Evolutionary conservation across 2,888 invertebrate species (phyloP), one percentile per base, ranked within the genome.

Genomic region (Schizaphis graminum): DNA sequence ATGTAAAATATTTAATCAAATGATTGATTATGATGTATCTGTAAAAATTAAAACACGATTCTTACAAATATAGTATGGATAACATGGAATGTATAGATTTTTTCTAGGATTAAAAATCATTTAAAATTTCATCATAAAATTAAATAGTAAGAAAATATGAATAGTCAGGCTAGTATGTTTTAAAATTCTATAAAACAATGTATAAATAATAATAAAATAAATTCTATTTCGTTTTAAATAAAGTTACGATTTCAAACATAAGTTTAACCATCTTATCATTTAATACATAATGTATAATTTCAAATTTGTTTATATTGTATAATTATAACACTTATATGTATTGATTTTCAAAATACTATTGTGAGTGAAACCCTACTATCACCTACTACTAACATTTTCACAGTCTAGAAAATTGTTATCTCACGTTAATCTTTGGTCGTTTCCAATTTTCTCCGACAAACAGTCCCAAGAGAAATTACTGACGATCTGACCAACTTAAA

Each of bases 381-480:
- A 41, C 61, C 49, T 61, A 87, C 47, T 8, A 41, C 49, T 61
- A 87, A 35, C 16, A 41, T 91, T 94, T 56, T 91, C 91, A 91
- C 61, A 86, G 61, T 67, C 61, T 16, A 41, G 41, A 61, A 85
- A 91, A 91, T 94, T 85, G 89, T 93, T 93, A 93, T 93, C 93
- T 94, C 93, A 86, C 93, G 93, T 94, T 94, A 91, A 94, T 94
- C 93, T 94, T 91, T 86, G 90, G 49, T 84, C 90, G 86, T 94
- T 94, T 94, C 93, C 93, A 90, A 94, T 94, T 94, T 90, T 57
- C 93, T 85, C 86, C 44, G 57, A 89, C 93, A 94, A 90, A 90
- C 84, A 90, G 93, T 94, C 93, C 93, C 93, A 49, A 13, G 93
- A 94, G 93, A 94, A 94, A 94, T 94, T 90, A 94, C 85, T 49